phyloP scores from a whole-genome alignment of 1,140 invertebrate species.

The Apis florea region DNA sequence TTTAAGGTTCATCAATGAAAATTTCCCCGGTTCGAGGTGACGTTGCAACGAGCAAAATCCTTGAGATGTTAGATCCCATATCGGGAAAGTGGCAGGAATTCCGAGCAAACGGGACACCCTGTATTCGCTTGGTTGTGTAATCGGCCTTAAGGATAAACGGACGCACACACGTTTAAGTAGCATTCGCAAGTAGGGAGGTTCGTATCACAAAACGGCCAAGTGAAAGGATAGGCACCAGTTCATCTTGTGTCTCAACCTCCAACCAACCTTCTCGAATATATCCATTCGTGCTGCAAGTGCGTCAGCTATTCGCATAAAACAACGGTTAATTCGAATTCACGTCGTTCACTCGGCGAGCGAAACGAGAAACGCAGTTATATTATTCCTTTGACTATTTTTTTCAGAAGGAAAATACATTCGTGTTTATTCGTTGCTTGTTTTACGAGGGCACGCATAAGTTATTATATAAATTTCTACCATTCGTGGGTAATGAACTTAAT shows the following conservation, averaged over 20 bases:
- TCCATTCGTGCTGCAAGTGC: slow-evolving; percentile 49
- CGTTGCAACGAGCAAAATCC: background rate
- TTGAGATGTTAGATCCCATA: background rate
- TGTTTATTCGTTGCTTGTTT: background rate
- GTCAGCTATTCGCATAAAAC: slow-evolving; percentile 32
- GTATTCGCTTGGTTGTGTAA: slow-evolving; percentile 39
- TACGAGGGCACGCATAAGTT: background rate
- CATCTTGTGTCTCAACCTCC: slow-evolving; percentile 56
- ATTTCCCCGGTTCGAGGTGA: background rate
- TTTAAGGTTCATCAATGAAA: background rate
- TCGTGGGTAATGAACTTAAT: background rate
- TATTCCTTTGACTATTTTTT: background rate
- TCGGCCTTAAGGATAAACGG: slow-evolving; percentile 50
- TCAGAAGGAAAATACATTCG: background rate
- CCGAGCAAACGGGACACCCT: slow-evolving; percentile 38
- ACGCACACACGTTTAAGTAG: slow-evolving; percentile 7
- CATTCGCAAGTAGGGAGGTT: slow-evolving; percentile 43
- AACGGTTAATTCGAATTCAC: slow-evolving; percentile 11
- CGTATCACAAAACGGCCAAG: slow-evolving; percentile 62
- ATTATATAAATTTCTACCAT: slow-evolving; percentile 1
- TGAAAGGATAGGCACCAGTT: slow-evolving; percentile 66
- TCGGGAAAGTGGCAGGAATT: slow-evolving; percentile 15
- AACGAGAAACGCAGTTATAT: slow-evolving; percentile 2
- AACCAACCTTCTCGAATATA: slow-evolving; percentile 44
- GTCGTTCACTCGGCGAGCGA: background rate